These are phyloP conservation scores for Loripinus fragilis DNA, from an alignment of 2,888 invertebrate species.

Conservation along the genomic window DNA sequence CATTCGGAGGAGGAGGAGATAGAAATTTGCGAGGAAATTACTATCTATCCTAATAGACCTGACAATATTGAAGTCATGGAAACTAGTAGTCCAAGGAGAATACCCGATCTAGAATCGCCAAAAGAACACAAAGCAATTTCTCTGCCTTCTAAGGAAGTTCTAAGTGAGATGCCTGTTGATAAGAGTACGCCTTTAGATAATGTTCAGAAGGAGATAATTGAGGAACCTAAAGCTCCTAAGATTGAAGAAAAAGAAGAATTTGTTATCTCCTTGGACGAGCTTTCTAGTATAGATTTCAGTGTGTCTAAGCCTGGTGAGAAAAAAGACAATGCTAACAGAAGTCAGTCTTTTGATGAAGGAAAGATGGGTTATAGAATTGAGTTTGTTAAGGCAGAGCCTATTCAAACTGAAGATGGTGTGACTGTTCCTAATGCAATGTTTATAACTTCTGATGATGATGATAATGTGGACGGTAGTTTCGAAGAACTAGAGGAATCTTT, in stretches of 20 bases:
- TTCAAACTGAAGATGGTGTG: conserved; percentile 28
- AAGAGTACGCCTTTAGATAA: conserved; percentile 36
- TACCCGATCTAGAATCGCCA: conserved; percentile 60
- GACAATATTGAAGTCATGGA: conserved; percentile 17
- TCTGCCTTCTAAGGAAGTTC: conserved; percentile 32
- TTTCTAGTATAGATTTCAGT: conserved; percentile 67
- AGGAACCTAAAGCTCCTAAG: conserved; percentile 1
- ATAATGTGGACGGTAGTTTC: conserved; percentile 33
- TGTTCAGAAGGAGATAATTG: conserved; percentile 12
- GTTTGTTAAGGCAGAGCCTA: conserved; percentile 46
- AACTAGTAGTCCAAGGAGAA: conserved; percentile 44
- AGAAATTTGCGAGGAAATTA: conserved; percentile 51
- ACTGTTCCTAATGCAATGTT: conserved; percentile 39
- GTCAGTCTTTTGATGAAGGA: conserved; percentile 30
- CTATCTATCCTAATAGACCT: conserved; percentile 35
- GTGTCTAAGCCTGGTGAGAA: conserved; percentile 48
- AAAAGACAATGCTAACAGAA: conserved; percentile 22
- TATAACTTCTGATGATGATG: conserved; percentile 24
- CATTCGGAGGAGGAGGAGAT: conserved; percentile 38
- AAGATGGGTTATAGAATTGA: conserved; percentile 52
- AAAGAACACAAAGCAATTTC: conserved; percentile 53
- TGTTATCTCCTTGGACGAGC: conserved; percentile 75
- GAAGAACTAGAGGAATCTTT: neutral
- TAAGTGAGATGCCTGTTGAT: conserved; percentile 44
- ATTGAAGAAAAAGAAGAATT: conserved; percentile 70